Conservation (phyloP, 1,140 invertebrate species). For the Pseudomyrmex cubaensis region DNA sequence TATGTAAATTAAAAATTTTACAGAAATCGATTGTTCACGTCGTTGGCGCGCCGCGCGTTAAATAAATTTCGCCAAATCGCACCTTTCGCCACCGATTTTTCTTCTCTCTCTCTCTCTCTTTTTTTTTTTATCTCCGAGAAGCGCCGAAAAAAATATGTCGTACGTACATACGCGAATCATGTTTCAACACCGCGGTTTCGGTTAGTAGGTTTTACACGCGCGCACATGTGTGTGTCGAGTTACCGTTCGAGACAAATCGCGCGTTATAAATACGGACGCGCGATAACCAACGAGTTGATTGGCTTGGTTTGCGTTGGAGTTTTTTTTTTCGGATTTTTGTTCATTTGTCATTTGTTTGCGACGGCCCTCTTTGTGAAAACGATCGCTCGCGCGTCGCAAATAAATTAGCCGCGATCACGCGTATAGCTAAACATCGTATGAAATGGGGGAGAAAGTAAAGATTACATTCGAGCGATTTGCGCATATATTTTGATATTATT, state of each 20-base stretch:
- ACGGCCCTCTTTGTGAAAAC: neutral
- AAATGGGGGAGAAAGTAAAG: too few species aligned
- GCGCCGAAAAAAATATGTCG: constrained; percentile 10
- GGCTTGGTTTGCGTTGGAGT: neutral
- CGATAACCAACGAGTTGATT: neutral
- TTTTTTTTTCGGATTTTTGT: neutral
- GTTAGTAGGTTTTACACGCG: neutral
- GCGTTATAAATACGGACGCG: constrained; percentile 5
- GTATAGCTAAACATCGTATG: too few species aligned
- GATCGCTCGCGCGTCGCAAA: neutral
- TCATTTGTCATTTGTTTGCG: constrained; percentile 7
- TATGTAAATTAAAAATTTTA: constrained; percentile 61
- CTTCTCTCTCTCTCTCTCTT: too few species aligned
- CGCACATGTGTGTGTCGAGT: neutral
- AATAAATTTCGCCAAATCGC: constrained; percentile 33
- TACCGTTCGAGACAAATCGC: constrained; percentile 24
- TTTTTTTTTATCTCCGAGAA: neutral
- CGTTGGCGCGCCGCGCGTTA: constrained; percentile 55
- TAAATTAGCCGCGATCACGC: too few species aligned
- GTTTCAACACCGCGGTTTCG: constrained; percentile 23
- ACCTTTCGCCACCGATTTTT: constrained; percentile 9
- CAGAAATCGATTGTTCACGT: constrained; percentile 69
- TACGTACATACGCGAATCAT: constrained; percentile 10
- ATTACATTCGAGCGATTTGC: too few species aligned
- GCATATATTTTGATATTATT: too few species aligned